Base-by-base conservation (phyloP, 2,888 invertebrate genomes). In the Thymelicus lineola region DNA sequence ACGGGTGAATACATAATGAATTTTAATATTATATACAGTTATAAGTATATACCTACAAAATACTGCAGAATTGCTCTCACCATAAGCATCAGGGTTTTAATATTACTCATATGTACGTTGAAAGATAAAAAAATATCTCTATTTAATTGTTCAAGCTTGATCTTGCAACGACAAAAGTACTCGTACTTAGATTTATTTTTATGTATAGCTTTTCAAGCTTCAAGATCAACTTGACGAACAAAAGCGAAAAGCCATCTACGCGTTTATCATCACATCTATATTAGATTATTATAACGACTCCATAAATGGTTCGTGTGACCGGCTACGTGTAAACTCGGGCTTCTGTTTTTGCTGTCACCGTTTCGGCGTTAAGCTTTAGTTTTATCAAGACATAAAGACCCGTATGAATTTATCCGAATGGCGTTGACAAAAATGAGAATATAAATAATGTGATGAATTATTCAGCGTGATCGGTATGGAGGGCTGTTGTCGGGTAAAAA, bases 391-490 rank as follows among this genome's bases (percentile, higher is more conserved):
- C 93, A 91, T 93, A 93, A 92, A 90, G 90, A 89, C 86, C 85
- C 86, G 88, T 90, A 91, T 91, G 91, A 92, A 91, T 92, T 88
- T 86, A 89, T 90, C 85, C 82, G 88, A 90, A 91, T 89, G 91
- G 92, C 91, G 91, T 91, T 91, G 92, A 90, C 89, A 92, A 93
- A 93, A 93, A 93, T 91, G 91, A 90, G 91, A 92, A 90, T 91
- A 91, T 93, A 91, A 90, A 91, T 90, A 89, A 88, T 90, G 87
- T 82, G 82, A 86, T 93, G 93, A 93, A 93, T 93, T 85, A 93
- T 93, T 90, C 93, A 93, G 93, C 92, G 93, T 92, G 90, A 92
- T 92, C 90, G 90, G 91, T 91, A 91, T 91, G 92, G 90, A 86
- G 74, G 87, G 82, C 80, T 81, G 83, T 81, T 82, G 84, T 81